Evolutionary conservation across 2,797 vertebrate genomes (phyloP).

Genomic region (Acanthurus leucopareius): DNA sequence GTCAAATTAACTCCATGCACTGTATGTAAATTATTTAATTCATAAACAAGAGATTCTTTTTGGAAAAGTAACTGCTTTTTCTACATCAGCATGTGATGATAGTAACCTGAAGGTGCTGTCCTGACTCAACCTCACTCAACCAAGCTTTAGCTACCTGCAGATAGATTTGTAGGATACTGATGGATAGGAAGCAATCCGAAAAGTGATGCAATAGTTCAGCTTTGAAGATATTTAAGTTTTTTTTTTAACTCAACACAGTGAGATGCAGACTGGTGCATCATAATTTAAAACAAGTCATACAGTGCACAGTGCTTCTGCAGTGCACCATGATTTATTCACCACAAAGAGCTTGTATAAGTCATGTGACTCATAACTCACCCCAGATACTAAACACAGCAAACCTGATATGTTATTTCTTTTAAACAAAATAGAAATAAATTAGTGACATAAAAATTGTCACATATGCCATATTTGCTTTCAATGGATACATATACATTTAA

Average conservation of each 20-base stretch:
- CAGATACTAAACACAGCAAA: too few relatives aligned
- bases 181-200: not conserved
- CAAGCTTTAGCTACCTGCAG: not conserved
- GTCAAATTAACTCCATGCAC: too few relatives aligned
- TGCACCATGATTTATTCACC: not conserved
- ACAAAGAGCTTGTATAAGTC: too few relatives aligned
- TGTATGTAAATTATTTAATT: too few relatives aligned
- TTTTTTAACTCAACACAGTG: not conserved
- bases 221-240: too few relatives aligned
- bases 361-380: too few relatives aligned
- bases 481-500: not conserved
- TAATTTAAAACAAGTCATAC: not conserved
- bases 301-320: accelerated
- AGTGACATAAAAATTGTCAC: too few relatives aligned
- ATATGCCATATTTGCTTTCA: not conserved
- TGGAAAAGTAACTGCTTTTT: not conserved
- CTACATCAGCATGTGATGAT: not conserved
- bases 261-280: not conserved
- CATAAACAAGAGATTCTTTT: not conserved
- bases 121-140: not conserved
- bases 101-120: too few relatives aligned
- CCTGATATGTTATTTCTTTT: too few relatives aligned
- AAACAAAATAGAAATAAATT: too few relatives aligned
- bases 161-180: not conserved
- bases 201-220: too few relatives aligned